Conservation (phyloP, 1,140 invertebrate genomes). For the Agrypnia vestita region DNA sequence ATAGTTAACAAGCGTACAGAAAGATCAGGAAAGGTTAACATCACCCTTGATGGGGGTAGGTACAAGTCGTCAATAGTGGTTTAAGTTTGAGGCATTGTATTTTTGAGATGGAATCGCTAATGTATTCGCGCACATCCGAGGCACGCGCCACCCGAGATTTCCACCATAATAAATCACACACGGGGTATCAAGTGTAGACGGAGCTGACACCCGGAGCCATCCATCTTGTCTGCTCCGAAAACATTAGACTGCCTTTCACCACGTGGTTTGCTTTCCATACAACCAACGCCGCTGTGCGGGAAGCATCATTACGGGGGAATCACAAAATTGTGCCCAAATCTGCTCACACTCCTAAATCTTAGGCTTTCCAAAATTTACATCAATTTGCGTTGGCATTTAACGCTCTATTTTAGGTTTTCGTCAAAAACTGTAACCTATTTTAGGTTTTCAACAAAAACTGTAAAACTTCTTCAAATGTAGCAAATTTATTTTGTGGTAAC, state of each 20-base stretch:
- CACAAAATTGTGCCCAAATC: too few species aligned
- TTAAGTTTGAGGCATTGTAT: constrained; percentile 39
- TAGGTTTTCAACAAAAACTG: too few species aligned
- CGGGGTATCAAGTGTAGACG: constrained; percentile 61
- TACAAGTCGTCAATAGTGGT: constrained; percentile 27
- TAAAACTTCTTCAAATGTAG: too few species aligned
- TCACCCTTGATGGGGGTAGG: background rate
- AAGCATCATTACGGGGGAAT: background rate
- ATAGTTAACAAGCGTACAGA: too few species aligned
- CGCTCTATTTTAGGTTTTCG: too few species aligned
- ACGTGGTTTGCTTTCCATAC: constrained; percentile 27
- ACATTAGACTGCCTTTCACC: constrained; percentile 54
- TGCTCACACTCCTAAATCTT: too few species aligned
- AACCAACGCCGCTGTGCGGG: background rate
- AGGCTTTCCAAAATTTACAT: too few species aligned
- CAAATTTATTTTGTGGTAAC: too few species aligned
- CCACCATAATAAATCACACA: constrained; percentile 61
- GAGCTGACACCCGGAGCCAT: constrained; percentile 58
- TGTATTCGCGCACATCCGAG: constrained; percentile 55
- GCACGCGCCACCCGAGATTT: constrained; percentile 59
- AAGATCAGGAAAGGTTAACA: background rate
- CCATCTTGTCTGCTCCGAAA: constrained; percentile 58
- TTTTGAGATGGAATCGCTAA: constrained; percentile 47
- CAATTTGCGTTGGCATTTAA: too few species aligned
- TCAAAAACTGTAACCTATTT: too few species aligned